Base-by-base conservation (phyloP, 2,113 vertebrate genomes). In the Coturnix japonica region DNA sequence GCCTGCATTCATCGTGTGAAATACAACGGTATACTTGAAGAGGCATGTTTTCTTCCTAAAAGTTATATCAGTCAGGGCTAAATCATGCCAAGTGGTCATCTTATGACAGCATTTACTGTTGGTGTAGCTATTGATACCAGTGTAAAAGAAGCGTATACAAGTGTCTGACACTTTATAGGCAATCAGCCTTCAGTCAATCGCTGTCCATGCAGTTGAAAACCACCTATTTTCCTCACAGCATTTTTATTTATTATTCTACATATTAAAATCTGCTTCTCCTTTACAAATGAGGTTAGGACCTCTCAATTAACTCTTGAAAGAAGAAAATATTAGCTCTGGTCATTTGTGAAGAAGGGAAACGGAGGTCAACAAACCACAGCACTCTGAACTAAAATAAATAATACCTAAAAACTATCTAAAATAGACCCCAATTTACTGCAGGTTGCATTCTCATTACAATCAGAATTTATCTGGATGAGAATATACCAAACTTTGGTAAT, bases 321-420 rank as follows among this genome's bases (percentile, higher is more conserved):
- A 3, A 61, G 26, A 51, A 87, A 92, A 91, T 12, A 20, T 10
- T 71, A 13, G 44, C 22, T 7, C 1, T 30, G 65, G 19, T 51
- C 43, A 11, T 69, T 77, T 82, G 74, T 88, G 60, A 46, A 54
- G 87, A 46, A 33, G 53, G 69, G 82, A 95, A 92, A 76, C 64
- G 96, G 94, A 83, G 79, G 74, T 96, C 95, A 94, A 93, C 57
- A 91, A 46, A 30, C 6, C 16, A 21, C n/a, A 87, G 31, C 41
- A 17, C 78, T 81, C 30, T 4, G n/a, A 69, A 23, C 47, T 49
- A 49, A 49, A 23, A 49, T 23, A 49, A 49, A 49, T 49, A 49
- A 49, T 49, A 23, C 12, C 22, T 49, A 23, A 49, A 49, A 49
- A 49, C 22, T 23, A 6, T n/a, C 20, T 35, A 28, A 72, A 89